A percentile compares a stretch with the other conserved stretches of the same genome.
phyloP scores from a whole-genome alignment of 1,140 invertebrate genomes.

The Rhopalosiphum maidis region DNA sequence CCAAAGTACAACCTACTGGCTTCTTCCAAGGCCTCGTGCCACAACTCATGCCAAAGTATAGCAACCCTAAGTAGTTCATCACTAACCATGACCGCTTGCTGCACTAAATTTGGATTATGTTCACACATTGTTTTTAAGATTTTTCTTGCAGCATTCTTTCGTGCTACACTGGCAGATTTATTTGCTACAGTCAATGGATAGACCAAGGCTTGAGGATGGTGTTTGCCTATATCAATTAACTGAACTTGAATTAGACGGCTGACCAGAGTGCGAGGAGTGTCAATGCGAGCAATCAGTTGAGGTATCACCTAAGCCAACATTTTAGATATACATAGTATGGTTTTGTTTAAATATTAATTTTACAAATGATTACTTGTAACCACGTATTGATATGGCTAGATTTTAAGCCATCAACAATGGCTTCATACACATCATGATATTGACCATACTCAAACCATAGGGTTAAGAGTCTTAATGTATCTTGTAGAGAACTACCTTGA shows the following conservation, averaged over 20 bases:
- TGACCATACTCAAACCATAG: conserved; percentile 97
- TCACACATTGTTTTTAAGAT: conserved; percentile 96
- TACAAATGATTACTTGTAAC: conserved; percentile 75
- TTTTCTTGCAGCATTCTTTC: conserved; percentile 91
- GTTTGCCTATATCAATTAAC: conserved; percentile 92
- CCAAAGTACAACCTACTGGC: conserved; percentile 96
- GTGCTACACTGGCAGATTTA: conserved; percentile 87
- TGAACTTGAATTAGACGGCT: conserved; percentile 91
- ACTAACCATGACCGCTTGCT: conserved; percentile 70
- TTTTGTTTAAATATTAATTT: neutral
- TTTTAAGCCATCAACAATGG: conserved; percentile 89
- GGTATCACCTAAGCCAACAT: conserved; percentile 84
- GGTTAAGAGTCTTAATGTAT: conserved; percentile 91
- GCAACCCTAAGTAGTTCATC: conserved; percentile 98
- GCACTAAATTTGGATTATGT: conserved; percentile 88
- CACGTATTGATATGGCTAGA: conserved; percentile 97
- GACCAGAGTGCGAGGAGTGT: conserved; percentile 87
- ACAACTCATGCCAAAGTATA: conserved; percentile 99
- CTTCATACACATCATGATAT: conserved; percentile 90
- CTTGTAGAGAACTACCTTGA: conserved; percentile 94
- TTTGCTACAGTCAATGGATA: conserved; percentile 97
- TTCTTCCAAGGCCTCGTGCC: conserved; percentile 98
- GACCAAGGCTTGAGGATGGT: conserved; percentile 89
- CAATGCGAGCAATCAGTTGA: conserved; percentile 96
- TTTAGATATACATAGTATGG: neutral